Evolutionary conservation across 2,888 invertebrate species (phyloP), one percentile per base, ranked within the genome.

Genomic region (Tachina lurida): DNA sequence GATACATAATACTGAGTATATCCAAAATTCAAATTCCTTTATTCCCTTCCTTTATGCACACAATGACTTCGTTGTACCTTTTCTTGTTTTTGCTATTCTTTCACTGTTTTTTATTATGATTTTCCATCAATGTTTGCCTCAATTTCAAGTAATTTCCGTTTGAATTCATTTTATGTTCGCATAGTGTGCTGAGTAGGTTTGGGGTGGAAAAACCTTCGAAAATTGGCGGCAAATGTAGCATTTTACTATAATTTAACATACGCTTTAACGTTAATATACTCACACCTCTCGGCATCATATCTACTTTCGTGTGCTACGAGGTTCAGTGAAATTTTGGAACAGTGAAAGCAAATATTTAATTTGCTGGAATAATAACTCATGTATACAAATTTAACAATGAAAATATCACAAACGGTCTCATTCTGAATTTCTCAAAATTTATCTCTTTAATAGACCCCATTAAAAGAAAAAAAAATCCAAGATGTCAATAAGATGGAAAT

Each of bases 81-180:
- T 19, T 49, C 31, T 0, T 1, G 13, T 12, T 0, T 49, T 43
- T 43, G 19, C 7, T 52, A 54, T 70, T 62, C 49, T 63, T 54
- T 71, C 10, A 12, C 41, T 31, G 31, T 56, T 65, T 54, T 10
- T 39, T 67, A 65, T 68, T 67, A 75, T 81, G 81, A 85, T 68
- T 84, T 79, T 82, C 71, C 76, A 84, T 84, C 84, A 80, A 81
- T 86, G 81, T 85, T 84, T 84, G 71, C 73, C 90, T 90, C 90
- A 90, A 91, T 90, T 91, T 86, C 86, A 86, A 83, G 79, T 88
- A 88, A 90, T 91, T 90, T 91, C 89, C 91, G 90, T 90, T 91
- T 87, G 90, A 90, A 88, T 90, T 81, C 67, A 67, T 67, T 52
- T 68, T 17, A 58, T 60, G 9, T 56, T 15, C 31, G 60, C 17